Evolutionary conservation across 2,113 vertebrate genomes (phyloP), one percentile per base, ranked within the genome.

Genomic region (Phrynosoma blainvillii): DNA sequence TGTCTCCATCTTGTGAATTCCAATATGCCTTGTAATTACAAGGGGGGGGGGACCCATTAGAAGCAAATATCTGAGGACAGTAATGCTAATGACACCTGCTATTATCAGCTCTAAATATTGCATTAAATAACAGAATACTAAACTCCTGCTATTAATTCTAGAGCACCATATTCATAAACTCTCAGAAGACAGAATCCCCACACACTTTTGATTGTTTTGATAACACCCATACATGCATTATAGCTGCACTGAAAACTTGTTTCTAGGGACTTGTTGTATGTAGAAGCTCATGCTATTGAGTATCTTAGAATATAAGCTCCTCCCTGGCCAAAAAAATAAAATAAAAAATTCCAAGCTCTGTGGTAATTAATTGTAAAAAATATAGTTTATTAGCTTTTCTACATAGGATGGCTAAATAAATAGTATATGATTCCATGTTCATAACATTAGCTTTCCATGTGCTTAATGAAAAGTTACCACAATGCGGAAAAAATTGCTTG

Each of bases 81-180:
- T 56, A 86, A 91, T 77, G 42, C 3, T 93, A 91, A 92, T 47
- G 6, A 71, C 71, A 85, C 30, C 79, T 81, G 87, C 76, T 84
- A 9, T 23, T 59, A 88, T 88, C 52, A 73, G 25, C 1, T 0
- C 32, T 74, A 91, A 91, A 93, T 90, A 79, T 71, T 90, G 20
- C 36, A 59, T 30, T 76, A 1, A 9, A 86, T 47, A 87, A 82
- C 32, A 87, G 77, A 88, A 12, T n/a, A 66, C 9, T 27, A 85
- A 54, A 1, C 42, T 42, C 13, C 9, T 10, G 71, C 2, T 77
- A 86, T 79, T 87, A 11, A 32, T 86, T 92, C 56, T 89, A 20
- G 66, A 88, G 14, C 8, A 21, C 13, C 77, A 18, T 81, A 76
- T 74, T 52, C 79, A 70, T 62, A 89, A 42, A 30, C 25, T 6